Base-by-base conservation (phyloP, 2,797 vertebrate species). In the Euphonia xanthogaster region DNA sequence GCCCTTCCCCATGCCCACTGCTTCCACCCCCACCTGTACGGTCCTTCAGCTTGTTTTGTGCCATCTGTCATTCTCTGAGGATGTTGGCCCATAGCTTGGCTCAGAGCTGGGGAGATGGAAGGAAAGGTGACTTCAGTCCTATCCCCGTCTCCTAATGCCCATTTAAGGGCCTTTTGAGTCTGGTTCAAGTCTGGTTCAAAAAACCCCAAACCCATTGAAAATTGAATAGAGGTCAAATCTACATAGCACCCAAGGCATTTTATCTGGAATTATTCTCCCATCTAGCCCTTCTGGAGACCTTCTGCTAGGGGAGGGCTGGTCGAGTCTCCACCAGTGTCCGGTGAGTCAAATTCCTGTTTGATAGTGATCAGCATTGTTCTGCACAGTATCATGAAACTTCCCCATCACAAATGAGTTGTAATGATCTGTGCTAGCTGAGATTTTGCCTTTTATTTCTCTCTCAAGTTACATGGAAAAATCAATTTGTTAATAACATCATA, bases 391-490 rank as follows among this genome's bases (percentile, higher is more conserved):
- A 68, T 75, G 83, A 86, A 88, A 65, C 58, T 91, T 85, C 23
- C 47, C 79, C 70, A 66, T 75, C 58, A 72, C 51, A 88, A 93
- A 80, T 25, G 66, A 81, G 27, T 58, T 3, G 1, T 16, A 50
- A 51, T 88, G 57, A 83, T 86, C 79, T 90, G 44, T 57, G 62
- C 82, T 88, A 86, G 82, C 68, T 51, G 87, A 86, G 79, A 95
- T 84, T 86, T 91, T 94, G 91, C 78, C 81, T 88, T 94, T 93
- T 90, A 94, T 91, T 95, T 70, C 28, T 93, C 62, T 95, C 95
- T 95, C 82, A 81, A 91, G 76, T 93, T 95, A 94, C 88, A 60
- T 28, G 90, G 95, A 94, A 94, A 96, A 95, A 80, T 91, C 83
- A 58, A 78, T 72, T 90, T 88, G 28, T 54, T 91, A 94, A 88